These are phyloP conservation scores for Hyposoter dolosus DNA, from an alignment of 2,888 invertebrate genomes.

Conservation along the genomic window DNA sequence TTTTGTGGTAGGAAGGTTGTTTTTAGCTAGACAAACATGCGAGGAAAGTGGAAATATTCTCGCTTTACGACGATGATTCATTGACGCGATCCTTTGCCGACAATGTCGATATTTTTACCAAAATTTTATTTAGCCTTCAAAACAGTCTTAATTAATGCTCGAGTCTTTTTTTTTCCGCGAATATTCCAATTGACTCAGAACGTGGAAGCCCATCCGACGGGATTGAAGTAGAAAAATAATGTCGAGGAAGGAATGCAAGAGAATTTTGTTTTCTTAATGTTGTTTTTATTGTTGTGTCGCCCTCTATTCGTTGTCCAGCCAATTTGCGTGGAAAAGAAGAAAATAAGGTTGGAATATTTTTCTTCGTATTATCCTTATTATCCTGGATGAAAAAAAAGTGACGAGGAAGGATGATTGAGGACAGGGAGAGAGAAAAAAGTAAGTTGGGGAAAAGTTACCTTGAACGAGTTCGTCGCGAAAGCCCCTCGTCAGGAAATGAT, in stretches of 20 bases:
- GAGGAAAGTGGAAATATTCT: neutral
- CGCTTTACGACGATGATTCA: neutral
- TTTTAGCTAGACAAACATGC: neutral
- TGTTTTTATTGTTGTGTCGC: neutral
- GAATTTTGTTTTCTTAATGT: neutral
- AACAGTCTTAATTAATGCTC: neutral
- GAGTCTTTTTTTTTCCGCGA: neutral
- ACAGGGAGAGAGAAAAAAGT: neutral
- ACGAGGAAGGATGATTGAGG: neutral
- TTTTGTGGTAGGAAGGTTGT: neutral
- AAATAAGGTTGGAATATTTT: slow-evolving; percentile 27
- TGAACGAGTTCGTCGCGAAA: slow-evolving; percentile 77
- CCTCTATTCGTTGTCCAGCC: neutral
- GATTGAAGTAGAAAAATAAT: neutral
- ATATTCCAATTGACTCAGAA: neutral
- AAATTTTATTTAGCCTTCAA: neutral
- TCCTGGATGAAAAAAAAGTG: neutral
- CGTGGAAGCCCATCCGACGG: neutral
- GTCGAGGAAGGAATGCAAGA: neutral
- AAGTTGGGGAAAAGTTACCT: slow-evolving; percentile 71
- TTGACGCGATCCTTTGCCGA: neutral
- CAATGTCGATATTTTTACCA: neutral
- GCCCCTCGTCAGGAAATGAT: slow-evolving; percentile 77
- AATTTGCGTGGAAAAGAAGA: slow-evolving; percentile 21
- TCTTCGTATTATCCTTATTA: slow-evolving; percentile 46